phyloP scores from a whole-genome alignment of 64 coral and sea anemone genomes.

The Cladopsammia gracilis region DNA sequence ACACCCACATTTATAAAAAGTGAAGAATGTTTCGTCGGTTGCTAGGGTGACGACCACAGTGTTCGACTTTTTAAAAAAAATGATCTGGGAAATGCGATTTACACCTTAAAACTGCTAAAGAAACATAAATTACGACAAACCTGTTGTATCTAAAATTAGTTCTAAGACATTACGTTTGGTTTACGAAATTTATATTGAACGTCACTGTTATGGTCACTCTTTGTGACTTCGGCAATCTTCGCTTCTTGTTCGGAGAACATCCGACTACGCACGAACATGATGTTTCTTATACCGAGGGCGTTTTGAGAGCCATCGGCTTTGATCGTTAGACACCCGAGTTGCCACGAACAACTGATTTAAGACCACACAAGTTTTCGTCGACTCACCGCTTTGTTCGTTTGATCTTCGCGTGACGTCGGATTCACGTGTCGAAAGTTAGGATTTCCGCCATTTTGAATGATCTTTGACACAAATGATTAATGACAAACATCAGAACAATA shows the following conservation, averaged over 20 bases:
- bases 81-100: too few species aligned
- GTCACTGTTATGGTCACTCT: background rate
- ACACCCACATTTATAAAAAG: background rate
- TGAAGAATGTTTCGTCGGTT: too few species aligned
- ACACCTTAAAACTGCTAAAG: too few species aligned
- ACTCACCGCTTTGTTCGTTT: background rate
- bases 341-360: background rate
- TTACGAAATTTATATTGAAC: too few species aligned
- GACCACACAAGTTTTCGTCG: background rate
- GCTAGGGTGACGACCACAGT: too few species aligned
- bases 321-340: background rate
- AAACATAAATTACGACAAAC: too few species aligned
- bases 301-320: background rate
- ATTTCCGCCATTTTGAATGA: slow-evolving; percentile 3
- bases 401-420: background rate
- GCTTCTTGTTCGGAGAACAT: background rate
- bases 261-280: background rate
- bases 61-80: too few species aligned
- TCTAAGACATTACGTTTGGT: too few species aligned
- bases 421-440: background rate
- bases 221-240: background rate
- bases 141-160: too few species aligned
- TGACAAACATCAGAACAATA: background rate
- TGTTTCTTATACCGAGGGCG: background rate
- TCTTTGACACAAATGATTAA: slow-evolving; percentile 1